Conservation (phyloP, 1,140 invertebrate species). For the Ceratina calcarata region DNA sequence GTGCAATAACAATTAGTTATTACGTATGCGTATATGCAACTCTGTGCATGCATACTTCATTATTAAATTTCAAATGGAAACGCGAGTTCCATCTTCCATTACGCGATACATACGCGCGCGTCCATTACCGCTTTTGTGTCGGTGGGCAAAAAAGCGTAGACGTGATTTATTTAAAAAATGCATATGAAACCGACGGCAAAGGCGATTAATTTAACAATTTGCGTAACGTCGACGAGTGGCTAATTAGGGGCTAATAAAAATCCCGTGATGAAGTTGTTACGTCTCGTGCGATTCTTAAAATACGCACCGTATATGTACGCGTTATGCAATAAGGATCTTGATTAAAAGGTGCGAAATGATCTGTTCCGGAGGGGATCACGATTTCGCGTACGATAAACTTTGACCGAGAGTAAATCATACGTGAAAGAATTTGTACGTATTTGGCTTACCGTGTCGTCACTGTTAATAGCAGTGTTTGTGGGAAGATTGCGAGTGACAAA, state of each 20-base stretch:
- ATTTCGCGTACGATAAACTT: neutral
- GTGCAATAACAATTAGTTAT: constrained; percentile 20
- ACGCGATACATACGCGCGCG: neutral
- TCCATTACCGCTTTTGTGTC: neutral
- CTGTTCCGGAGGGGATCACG: too few species aligned
- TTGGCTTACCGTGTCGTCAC: neutral
- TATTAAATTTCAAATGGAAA: constrained; percentile 6
- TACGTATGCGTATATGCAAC: neutral
- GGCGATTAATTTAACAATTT: neutral
- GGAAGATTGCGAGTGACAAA: neutral
- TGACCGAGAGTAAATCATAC: neutral
- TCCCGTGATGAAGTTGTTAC: too few species aligned
- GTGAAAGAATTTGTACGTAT: neutral
- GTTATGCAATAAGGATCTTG: too few species aligned
- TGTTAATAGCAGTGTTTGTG: neutral
- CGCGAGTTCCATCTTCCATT: neutral
- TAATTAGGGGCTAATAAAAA: too few species aligned
- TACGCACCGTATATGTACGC: too few species aligned
- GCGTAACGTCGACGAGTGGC: too few species aligned
- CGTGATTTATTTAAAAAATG: too few species aligned
- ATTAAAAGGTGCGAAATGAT: too few species aligned
- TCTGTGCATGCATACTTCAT: neutral
- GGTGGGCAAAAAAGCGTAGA: too few species aligned
- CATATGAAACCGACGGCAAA: neutral
- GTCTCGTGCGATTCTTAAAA: too few species aligned